Evolutionary conservation across 2,797 vertebrate genomes (phyloP), one percentile per base, ranked within the genome.

Genomic region (Orientallactaga sibirica): DNA sequence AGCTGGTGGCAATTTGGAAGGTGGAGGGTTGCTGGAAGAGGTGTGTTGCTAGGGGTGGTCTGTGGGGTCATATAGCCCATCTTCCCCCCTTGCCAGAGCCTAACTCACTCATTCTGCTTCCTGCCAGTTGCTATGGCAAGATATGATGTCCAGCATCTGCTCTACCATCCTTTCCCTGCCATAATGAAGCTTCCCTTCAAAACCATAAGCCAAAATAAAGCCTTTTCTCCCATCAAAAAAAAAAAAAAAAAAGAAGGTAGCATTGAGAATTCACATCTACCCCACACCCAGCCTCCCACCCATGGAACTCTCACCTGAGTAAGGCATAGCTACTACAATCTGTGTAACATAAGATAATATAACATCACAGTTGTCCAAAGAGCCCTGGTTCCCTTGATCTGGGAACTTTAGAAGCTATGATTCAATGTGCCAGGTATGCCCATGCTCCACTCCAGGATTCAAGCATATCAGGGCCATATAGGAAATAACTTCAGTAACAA

Each of bases 401-500:
- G 33, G 37, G 3, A 79, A 29, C 55, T 18, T 85, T 76, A 58
- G 55, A 16, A 58, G 12, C 16, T 58, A 58, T 43, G 27, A 41
- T 41, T 11, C 10, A 58, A 74, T 19, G 24, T 3, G 71, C 25
- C n/a, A 91, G 15, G 16, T 67, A 10, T 67, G 16, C 24, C 74
- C 22, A 4, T 88, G 4, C 24, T 86, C 25, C 64, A 37, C 8
- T 83, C 16, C 48, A 90, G 1, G 33, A 52, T 19, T 27, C 19
- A 9, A 84, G 11, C 15, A 41, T 41, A 52, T 52, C 29, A 92
- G 15, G 75, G 33, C 4, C 61, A 8, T 25, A 27, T 19, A 29
- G 76, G 8, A 86, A 96, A 76, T 64, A 55, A 76, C 18, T 92
- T 75, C 2, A 83, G 33, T 79, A 86, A 79, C 70, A 75, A 52